Evolutionary conservation across 2,888 invertebrate species (phyloP), one percentile per base, ranked within the genome.

Genomic region (Synergus laeviventris): DNA sequence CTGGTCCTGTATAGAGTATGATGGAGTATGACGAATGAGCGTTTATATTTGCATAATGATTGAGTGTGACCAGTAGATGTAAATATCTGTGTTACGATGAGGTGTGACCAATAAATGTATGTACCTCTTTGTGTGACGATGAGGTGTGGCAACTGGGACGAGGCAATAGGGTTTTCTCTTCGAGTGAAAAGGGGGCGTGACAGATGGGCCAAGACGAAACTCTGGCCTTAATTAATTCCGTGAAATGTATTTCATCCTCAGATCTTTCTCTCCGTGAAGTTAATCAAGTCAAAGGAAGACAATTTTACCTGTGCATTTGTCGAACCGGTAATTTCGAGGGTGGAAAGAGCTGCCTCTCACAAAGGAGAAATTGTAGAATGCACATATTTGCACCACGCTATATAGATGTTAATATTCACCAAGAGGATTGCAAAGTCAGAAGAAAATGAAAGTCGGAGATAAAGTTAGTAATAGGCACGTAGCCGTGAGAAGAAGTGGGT

Each of bases 391-490:
- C 31, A 45, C 45, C 45, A 1, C 16, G 21, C 24, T 80, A 78
- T 78, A 76, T 78, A 77, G 79, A 78, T 79, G 79, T 79, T 82
- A 79, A 82, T 82, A 81, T 81, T 81, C 78, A 66, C 77, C 75
- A 78, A 78, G 74, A 76, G 73, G 73, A 73, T 79, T 75, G 80
- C 76, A 78, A 80, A 76, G 76, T 74, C 74, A 76, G 74, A 77
- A 73, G 66, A 80, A 79, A 78, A 78, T 76, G 62, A 74, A 31
- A 49, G 73, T 60, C 66, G 77, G 78, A 78, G 76, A 80, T 76
- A 78, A n/a, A 73, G 62, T 56, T 49, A 56, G 45, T 45, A 77
- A 39, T 60, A 70, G 59, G 59, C 56, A 36, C 49, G 54, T 70
- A 59, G 60, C 39, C 38, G 16, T 36, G 74, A 14, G 70, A 78